These are phyloP conservation scores for Loxodonta africana DNA, from an alignment of 2,113 vertebrate genomes.

Conservation along the genomic window DNA sequence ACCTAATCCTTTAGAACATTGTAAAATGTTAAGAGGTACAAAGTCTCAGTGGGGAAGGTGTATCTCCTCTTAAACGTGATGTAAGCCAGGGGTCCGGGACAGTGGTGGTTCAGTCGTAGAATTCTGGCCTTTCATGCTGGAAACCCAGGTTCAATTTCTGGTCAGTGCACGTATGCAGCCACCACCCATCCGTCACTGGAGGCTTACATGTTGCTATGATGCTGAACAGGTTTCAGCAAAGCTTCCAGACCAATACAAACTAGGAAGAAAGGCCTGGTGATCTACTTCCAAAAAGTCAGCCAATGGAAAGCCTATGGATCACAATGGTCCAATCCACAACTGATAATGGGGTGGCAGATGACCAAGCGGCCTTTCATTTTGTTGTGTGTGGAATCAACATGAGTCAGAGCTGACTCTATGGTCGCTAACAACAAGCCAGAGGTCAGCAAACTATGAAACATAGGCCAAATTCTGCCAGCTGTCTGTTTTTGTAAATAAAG, in stretches of 20 bases:
- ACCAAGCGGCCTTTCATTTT: background rate
- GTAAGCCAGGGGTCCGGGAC: background rate
- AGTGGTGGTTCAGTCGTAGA: background rate
- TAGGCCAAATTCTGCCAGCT: background rate
- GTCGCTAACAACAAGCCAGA: background rate
- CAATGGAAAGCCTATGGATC: background rate
- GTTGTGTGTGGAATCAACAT: background rate
- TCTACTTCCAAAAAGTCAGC: background rate
- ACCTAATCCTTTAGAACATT: background rate
- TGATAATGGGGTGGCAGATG: background rate
- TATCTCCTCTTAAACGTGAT: background rate
- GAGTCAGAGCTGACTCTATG: too few relatives aligned
- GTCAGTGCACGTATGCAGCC: background rate
- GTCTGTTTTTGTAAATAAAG: background rate
- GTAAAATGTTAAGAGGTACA: background rate
- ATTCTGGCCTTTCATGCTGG: background rate
- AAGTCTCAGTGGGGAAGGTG: background rate
- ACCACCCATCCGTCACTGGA: background rate
- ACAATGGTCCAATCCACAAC: background rate
- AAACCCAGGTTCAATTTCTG: background rate
- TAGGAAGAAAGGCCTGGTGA: background rate
- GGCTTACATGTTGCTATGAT: background rate
- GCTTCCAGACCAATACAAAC: background rate
- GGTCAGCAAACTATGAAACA: background rate
- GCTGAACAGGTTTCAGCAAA: background rate